Evolutionary conservation across 2,797 vertebrate genomes (phyloP).

Genomic region (Centroberyx gerrardi): DNA sequence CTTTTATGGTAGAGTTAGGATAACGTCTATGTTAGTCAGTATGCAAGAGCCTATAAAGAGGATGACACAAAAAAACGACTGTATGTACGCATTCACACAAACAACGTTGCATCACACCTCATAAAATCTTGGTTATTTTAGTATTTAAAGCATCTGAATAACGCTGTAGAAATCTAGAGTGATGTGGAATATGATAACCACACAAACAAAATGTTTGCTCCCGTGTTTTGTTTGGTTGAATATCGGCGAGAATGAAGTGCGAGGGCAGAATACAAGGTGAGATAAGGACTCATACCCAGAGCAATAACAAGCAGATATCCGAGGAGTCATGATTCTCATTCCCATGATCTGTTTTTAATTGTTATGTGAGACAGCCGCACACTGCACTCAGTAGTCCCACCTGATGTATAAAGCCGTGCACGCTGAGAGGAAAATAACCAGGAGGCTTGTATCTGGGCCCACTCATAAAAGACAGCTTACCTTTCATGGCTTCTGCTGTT

Average conservation of each 20-base stretch:
- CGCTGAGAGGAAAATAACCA: slow-evolving; percentile 66
- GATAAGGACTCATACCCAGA: slow-evolving; percentile 44
- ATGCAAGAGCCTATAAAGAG: slow-evolving; percentile 3
- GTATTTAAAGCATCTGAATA: background rate
- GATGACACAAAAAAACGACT: background rate
- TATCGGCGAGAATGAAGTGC: slow-evolving; percentile 9
- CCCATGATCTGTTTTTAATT: slow-evolving; percentile 76
- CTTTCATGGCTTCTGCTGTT: slow-evolving; percentile 79
- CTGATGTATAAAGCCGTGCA: slow-evolving; percentile 61
- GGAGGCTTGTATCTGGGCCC: slow-evolving; percentile 73
- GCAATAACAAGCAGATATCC: slow-evolving; percentile 68
- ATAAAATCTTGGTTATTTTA: background rate
- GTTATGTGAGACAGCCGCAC: slow-evolving; percentile 59
- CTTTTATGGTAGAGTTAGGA: slow-evolving; percentile 45
- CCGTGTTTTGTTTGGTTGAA: slow-evolving; percentile 4
- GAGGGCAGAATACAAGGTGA: slow-evolving; percentile 32
- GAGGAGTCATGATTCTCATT: slow-evolving; percentile 57
- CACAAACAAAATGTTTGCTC: slow-evolving; percentile 2
- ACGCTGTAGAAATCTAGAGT: background rate
- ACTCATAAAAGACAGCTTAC: slow-evolving; percentile 81
- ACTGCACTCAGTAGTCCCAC: slow-evolving; percentile 54
- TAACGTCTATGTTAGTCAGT: slow-evolving; percentile 47
- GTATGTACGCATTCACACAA: slow-evolving; percentile 9
- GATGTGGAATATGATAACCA: background rate
- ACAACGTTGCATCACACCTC: background rate